A percentile compares a stretch with the other conserved stretches of the same genome.
These are phyloP conservation scores for Cephalotes varians DNA, from an alignment of 2,888 invertebrate species.

Conservation along the genomic window DNA sequence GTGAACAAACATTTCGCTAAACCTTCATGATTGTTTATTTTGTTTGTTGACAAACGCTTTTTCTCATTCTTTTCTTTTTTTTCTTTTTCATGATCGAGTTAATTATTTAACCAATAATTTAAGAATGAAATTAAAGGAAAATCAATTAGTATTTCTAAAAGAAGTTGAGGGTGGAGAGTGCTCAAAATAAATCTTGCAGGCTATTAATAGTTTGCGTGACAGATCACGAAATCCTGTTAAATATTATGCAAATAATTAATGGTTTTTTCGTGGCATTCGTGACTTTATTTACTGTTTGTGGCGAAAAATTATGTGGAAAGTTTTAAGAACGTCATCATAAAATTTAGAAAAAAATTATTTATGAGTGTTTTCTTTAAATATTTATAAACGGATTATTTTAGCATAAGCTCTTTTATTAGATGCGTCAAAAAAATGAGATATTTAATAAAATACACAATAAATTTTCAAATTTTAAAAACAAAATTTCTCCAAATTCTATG, in stretches of 20 bases:
- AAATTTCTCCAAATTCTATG: neutral
- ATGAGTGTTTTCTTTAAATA: neutral
- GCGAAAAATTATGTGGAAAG: constrained; percentile 2
- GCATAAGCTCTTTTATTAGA: neutral
- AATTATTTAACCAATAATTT: constrained; percentile 45
- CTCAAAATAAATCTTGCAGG: neutral
- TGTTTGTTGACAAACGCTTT: neutral
- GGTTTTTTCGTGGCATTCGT: neutral
- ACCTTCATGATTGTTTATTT: neutral
- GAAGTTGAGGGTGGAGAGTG: neutral
- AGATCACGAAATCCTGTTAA: neutral
- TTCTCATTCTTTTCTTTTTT: neutral
- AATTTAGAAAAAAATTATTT: neutral
- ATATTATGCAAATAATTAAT: constrained; percentile 19
- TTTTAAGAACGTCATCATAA: neutral
- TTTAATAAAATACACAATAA: neutral
- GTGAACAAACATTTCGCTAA: neutral
- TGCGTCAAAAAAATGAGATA: too few species aligned
- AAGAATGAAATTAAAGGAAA: constrained; percentile 30
- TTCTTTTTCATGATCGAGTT: constrained; percentile 1
- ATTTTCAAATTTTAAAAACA: neutral
- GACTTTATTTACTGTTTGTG: neutral
- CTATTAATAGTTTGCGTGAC: constrained; percentile 48
- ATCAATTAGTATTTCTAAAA: constrained; percentile 47
- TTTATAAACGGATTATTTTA: neutral